These are phyloP conservation scores for Calypte anna DNA, from an alignment of 2,113 vertebrate genomes.

Conservation along the genomic window DNA sequence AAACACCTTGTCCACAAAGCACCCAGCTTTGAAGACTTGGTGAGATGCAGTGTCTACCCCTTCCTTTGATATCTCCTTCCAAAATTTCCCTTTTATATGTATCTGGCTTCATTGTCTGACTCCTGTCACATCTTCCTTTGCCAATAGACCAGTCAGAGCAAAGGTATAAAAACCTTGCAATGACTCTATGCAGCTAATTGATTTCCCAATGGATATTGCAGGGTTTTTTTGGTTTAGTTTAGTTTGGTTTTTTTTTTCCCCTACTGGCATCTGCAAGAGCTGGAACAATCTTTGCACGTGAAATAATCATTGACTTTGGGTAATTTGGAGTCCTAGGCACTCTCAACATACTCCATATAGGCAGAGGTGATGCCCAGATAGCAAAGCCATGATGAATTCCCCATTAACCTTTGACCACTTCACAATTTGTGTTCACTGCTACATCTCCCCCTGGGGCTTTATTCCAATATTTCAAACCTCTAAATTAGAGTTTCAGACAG, in stretches of 20 bases:
- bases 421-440: neutral
- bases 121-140: neutral
- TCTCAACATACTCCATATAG: neutral
- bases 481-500: neutral
- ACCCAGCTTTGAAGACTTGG: neutral
- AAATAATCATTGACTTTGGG: neutral
- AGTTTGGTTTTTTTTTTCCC: neutral
- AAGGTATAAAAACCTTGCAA: neutral
- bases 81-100: neutral
- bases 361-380: neutral
- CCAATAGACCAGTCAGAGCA: neutral
- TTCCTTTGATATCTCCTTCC: neutral
- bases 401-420: neutral
- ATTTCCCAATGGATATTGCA: neutral
- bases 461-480: slow-evolving; percentile 12
- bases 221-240: too few species aligned
- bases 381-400: neutral
- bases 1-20: neutral
- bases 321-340: neutral
- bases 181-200: neutral
- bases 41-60: neutral
- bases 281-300: fast-evolving
- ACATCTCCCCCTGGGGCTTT: neutral
- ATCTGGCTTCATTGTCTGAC: neutral
- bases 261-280: neutral